Percentiles rank a stretch among this genome's conserved stretches.
Conservation (phyloP, 2,113 vertebrate species). For the Ceyx melanurus region DNA sequence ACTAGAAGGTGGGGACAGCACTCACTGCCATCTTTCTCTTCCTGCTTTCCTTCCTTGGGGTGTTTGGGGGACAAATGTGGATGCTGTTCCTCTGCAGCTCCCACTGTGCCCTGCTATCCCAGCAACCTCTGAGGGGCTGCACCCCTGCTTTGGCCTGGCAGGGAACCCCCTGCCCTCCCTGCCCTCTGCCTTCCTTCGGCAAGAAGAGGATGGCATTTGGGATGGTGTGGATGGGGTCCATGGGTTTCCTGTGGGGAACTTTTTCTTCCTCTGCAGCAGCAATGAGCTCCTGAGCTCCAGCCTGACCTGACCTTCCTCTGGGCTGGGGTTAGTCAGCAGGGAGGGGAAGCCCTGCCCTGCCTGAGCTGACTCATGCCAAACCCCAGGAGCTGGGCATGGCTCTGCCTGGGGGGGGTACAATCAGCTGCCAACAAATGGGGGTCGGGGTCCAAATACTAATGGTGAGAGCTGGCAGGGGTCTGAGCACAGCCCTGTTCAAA, state of each 20-base stretch:
- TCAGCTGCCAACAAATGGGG: fast-evolving
- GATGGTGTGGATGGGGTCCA: background rate
- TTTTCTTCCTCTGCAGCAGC: background rate
- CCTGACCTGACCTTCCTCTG: background rate
- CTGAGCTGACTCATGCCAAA: constrained; percentile 35
- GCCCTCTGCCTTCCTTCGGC: background rate
- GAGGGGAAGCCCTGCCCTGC: constrained; percentile 40
- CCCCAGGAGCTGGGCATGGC: background rate
- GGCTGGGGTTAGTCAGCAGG: constrained; percentile 33
- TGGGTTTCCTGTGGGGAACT: fast-evolving
- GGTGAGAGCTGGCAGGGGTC: background rate
- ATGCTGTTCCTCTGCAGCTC: background rate
- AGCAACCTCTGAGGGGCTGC: background rate
- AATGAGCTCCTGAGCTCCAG: background rate
- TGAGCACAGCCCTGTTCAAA: background rate
- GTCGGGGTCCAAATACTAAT: background rate
- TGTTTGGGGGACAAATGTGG: background rate
- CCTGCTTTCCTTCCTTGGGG: background rate
- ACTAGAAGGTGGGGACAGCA: background rate
- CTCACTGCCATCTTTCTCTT: background rate
- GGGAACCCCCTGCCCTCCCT: fast-evolving
- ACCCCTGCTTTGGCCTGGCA: fast-evolving
- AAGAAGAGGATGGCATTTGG: background rate
- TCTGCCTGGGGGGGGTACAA: background rate
- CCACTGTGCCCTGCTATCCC: background rate